phyloP scores from a whole-genome alignment of 1,140 invertebrate genomes.

The Drosophila equinoxialis region DNA sequence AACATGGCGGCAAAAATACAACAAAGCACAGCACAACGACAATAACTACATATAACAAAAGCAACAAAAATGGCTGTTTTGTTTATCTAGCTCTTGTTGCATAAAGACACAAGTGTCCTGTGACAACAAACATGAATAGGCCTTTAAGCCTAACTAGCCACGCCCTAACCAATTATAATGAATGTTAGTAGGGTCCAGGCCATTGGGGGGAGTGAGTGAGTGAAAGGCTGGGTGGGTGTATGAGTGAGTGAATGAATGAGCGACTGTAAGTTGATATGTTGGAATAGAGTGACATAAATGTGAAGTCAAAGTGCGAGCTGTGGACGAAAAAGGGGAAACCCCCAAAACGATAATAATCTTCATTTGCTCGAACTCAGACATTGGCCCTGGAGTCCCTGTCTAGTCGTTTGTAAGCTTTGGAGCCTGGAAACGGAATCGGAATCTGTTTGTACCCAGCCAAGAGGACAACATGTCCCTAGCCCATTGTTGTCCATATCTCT shows the following conservation, averaged over 20 bases:
- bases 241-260: not conserved
- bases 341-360: conserved; percentile 74
- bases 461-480: conserved; percentile 68
- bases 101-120: conserved; percentile 24
- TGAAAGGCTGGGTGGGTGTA: conserved; percentile 15
- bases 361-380: conserved; percentile 38
- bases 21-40: conserved; percentile 40
- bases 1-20: conserved; percentile 8
- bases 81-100: conserved; percentile 58
- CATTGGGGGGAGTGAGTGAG: conserved; percentile 3
- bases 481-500: conserved; percentile 56
- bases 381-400: conserved; percentile 43
- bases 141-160: conserved; percentile 42
- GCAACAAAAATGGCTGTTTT: conserved; percentile 37
- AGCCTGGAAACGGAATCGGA: conserved; percentile 6
- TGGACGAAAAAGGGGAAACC: conserved; percentile 25
- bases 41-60: not conserved
- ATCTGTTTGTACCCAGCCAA: conserved; percentile 58
- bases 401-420: conserved; percentile 6
- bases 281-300: conserved; percentile 36
- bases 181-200: conserved; percentile 18
- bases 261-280: not conserved
- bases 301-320: conserved; percentile 25
- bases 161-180: conserved; percentile 56
- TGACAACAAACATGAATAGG: conserved; percentile 61